Base-by-base conservation (phyloP, 1,140 invertebrate genomes). In the Maniola jurtina region DNA sequence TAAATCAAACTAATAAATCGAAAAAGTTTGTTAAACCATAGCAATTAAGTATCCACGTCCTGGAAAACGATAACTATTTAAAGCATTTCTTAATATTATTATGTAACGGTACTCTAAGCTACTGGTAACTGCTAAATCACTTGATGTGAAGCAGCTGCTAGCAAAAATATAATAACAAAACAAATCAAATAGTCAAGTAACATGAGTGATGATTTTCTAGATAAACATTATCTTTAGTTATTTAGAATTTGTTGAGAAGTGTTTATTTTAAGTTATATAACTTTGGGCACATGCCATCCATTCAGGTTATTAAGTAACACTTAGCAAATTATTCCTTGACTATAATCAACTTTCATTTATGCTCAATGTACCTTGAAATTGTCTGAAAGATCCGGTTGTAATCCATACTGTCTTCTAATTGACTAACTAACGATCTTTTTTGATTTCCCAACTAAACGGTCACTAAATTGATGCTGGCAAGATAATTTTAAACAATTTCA, bases 151-250 rank as follows among this genome's bases (percentile, higher is more conserved):
- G n/a, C 1, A 48, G 15, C 5, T 13, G 35, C 45, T 11, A 60
- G 25, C 55, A 65, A 54, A 65, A 59, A 54, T 25, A 47, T 56
- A 38, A 40, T n/a, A n/a, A 52, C 47, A 54, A 55, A 2, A 55
- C 13, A 34, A n/a, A 25, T 25, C 25, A 25, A 2, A 25, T 2
- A 25, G 25, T 25, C 25, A 25, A 25, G 25, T 25, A 25, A 2
- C 25, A 25, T 25, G 25, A 25, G 25, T 25, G 25, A 25, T 25
- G 25, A 25, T 10, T n/a, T 48, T 48, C 11, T 5, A 48, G n/a
- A 48, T 48, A 48, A 48, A 48, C 1, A n/a, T 35, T 0, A 6
- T 48, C 40, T 16, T 25, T 25, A 25, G 1, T 25, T 25, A 25
- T 2, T 25, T 25, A 25, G 25, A 59, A 38, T 34, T 9, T 58